Conservation (phyloP, 2,113 vertebrate species). For the Paradisaea rubra region DNA sequence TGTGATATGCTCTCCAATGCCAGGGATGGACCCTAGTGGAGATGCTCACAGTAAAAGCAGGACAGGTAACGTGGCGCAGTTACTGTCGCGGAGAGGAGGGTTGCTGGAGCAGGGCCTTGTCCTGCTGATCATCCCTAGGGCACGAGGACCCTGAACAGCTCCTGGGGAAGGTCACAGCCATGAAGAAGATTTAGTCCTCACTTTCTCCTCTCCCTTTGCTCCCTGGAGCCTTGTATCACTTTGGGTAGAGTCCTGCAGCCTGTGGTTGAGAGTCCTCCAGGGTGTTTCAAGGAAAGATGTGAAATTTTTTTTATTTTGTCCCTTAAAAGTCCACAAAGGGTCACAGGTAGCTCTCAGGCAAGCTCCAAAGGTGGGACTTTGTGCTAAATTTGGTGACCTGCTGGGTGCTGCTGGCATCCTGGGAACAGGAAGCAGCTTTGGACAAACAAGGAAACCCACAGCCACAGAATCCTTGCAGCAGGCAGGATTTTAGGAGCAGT, state of each 20-base stretch:
- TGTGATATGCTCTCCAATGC: accelerated
- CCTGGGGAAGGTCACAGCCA: background rate
- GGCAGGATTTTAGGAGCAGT: background rate
- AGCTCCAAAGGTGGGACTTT: background rate
- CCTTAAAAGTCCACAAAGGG: background rate
- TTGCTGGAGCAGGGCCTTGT: background rate
- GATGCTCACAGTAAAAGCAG: accelerated
- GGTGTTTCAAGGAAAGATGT: background rate
- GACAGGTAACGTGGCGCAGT: background rate
- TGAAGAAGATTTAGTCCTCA: background rate
- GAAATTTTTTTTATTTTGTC: background rate
- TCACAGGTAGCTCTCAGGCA: background rate
- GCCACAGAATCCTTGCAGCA: background rate
- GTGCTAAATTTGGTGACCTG: background rate
- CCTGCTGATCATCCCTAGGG: background rate
- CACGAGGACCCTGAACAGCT: background rate
- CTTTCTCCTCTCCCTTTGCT: background rate
- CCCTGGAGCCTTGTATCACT: background rate
- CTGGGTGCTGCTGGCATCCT: background rate
- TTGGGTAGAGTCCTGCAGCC: background rate
- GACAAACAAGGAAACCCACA: background rate
- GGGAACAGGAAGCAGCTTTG: background rate
- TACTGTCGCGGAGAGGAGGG: background rate
- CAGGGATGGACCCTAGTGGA: accelerated
- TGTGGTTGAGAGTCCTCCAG: background rate